Base-by-base conservation (phyloP, 2,797 vertebrate genomes). In the Poecilia picta region DNA sequence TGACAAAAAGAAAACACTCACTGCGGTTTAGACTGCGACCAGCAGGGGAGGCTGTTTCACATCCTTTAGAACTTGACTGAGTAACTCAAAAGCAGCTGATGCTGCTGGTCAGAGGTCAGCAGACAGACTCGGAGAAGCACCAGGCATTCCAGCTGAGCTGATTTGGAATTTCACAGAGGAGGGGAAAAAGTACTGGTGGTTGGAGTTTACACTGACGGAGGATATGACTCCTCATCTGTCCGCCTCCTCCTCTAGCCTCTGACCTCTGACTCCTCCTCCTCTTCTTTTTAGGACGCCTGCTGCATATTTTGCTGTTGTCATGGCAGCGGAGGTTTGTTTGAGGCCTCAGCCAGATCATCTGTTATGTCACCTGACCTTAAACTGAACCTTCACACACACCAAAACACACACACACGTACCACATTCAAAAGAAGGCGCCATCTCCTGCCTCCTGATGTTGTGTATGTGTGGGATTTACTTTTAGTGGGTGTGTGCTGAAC, bases 311-410 rank as follows among this genome's bases (percentile, higher is more conserved):
- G 80, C 62, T 72, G 88, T 92, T 84, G 91, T 81, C 89, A 88
- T 91, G 92, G 88, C 80, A 90, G 83, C 85, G 2, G 78, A 72
- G 85, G 88, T 82, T 89, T 90, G 86, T 89, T 93, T 89, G 82
- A 88, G 76, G 88, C 72, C 76, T 46, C 84, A 85, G 89, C 46
- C 47, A 83, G 86, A 88, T 94, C 90, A 87, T 93, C 85, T 74
- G 87, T 92, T 94, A 87, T 92, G 89, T 93, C 94, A 94, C 89
- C 90, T 88, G 90, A 94, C 92, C 93, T 90, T 4, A 20, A 59
- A 55, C 88, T 94, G 91, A 94, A 92, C 91, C 81, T 70, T 25
- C 66, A 43, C 33, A 66, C 12, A 16, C 62, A 64, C 31, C 8
- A 0, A 36, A 3, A 33, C 57, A 18, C 57, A 62, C 78, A 33